Evolutionary conservation across 2,797 vertebrate species (phyloP), one percentile per base, ranked within the genome.

Genomic region (Artibeus jamaicensis): DNA sequence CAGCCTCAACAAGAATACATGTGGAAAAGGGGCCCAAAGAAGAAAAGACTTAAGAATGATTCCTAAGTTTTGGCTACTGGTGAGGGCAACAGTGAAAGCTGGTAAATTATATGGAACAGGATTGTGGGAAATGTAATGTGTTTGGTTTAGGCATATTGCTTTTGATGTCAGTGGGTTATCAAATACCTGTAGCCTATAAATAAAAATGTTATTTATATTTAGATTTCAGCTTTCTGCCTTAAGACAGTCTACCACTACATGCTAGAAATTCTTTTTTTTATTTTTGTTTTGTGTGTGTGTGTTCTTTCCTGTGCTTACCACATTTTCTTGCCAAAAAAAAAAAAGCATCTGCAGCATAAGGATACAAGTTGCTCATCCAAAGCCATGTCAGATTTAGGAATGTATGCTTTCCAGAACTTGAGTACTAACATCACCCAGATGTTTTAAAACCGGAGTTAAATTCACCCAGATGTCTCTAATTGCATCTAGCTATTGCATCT

Each of bases 391-490:
- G 55, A 65, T 78, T 96, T 88, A 24, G 19, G 48, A 87, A 96
- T 6, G 50, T 62, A 50, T 32, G 77, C 97, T 96, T 98, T 97
- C 87, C 96, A 96, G 59, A 97, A 84, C 42, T 81, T 3, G 53
- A 14, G 77, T 74, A 68, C 89, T 97, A 94, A 98, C 96, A 84
- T 86, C 2, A 90, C 71, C 65, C 96, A 97, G 96, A 95, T 97
- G 86, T 97, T 92, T 92, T 96, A 93, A 37, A 98, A 90, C 73
- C 83, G 37, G 74, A 90, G 71, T 93, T 96, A 96, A 98, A 97
- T 89, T 86, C 11, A 86, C 83, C 77, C 96, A 97, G 95, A 96
- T 97, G 86, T 97, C 97, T 95, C 89, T 96, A 81, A 98, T 83
- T 76, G 91, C 78, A 95, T 79, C 9, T 95, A 48, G 19, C 32